Conservation (phyloP, 2,797 vertebrate species). For the Australoheros facetus region DNA sequence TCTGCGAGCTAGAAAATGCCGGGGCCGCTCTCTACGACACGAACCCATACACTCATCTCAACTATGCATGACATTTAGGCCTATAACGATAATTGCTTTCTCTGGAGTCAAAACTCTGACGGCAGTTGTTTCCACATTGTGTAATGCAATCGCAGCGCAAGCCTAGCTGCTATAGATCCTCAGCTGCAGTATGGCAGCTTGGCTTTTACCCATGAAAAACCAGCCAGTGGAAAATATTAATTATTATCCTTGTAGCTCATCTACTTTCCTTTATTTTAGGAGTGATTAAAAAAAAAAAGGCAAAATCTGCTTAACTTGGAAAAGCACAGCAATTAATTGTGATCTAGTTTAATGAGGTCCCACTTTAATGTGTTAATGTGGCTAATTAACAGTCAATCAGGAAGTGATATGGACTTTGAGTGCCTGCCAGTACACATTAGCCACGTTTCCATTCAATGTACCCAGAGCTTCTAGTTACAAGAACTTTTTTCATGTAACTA, state of each 20-base stretch:
- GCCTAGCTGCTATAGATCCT: constrained; percentile 32
- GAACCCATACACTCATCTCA: constrained; percentile 50
- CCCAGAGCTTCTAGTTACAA: not conserved
- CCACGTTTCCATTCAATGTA: not conserved
- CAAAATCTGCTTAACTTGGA: constrained; percentile 60
- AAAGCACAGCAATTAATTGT: constrained; percentile 67
- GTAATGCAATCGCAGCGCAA: constrained; percentile 40
- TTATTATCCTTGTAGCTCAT: constrained; percentile 61
- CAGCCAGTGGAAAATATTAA: constrained; percentile 57
- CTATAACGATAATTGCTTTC: constrained; percentile 56
- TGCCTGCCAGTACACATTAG: constrained; percentile 53
- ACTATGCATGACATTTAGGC: constrained; percentile 59
- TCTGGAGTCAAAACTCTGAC: constrained; percentile 51
- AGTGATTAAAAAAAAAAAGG: constrained; percentile 43
- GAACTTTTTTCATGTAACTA: not conserved
- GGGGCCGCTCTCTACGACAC: constrained; percentile 3
- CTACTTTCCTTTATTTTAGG: constrained; percentile 57
- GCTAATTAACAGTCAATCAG: constrained; percentile 69
- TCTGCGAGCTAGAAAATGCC: constrained; percentile 22
- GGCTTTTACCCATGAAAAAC: constrained; percentile 51
- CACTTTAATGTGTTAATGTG: constrained; percentile 64
- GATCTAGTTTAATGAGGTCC: constrained; percentile 66
- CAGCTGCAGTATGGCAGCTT: constrained; percentile 34
- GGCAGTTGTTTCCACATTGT: constrained; percentile 52
- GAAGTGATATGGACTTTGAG: constrained; percentile 68